Evolutionary conservation across 2,888 invertebrate species (phyloP).

Genomic region (Elgonia sp.): DNA sequence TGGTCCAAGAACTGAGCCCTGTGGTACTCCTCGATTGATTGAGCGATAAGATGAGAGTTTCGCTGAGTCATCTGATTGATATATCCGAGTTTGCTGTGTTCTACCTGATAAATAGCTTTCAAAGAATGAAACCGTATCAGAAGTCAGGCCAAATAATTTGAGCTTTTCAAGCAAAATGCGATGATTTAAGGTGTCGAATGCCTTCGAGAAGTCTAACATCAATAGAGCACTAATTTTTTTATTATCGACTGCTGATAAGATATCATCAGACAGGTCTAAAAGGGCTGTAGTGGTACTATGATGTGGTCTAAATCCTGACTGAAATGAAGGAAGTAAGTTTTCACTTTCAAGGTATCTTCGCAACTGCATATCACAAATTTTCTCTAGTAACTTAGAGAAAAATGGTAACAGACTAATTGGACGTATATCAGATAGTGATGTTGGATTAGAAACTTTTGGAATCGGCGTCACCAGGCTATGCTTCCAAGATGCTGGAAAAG

Average conservation of each 20-base stretch:
- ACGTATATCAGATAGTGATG: neutral
- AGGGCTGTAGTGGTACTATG: neutral
- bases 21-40: neutral
- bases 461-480: neutral
- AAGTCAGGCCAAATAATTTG: neutral
- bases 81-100: neutral
- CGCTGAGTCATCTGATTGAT: neutral
- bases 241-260: neutral
- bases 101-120: neutral
- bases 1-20: neutral
- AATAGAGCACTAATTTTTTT: too few relatives aligned
- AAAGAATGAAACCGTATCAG: neutral
- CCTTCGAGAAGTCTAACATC: too few relatives aligned
- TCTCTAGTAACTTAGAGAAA: neutral
- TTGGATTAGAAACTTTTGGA: neutral
- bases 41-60: neutral
- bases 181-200: conserved; percentile 6
- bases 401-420: too few relatives aligned
- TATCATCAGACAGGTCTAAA: neutral
- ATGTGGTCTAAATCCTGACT: neutral
- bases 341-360: neutral
- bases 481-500: conserved; percentile 6
- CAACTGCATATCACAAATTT: conserved; percentile 6
- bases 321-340: neutral
- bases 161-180: neutral